Evolutionary conservation across 2,888 invertebrate genomes (phyloP).

Genomic region (Stenichneumon culpator): DNA sequence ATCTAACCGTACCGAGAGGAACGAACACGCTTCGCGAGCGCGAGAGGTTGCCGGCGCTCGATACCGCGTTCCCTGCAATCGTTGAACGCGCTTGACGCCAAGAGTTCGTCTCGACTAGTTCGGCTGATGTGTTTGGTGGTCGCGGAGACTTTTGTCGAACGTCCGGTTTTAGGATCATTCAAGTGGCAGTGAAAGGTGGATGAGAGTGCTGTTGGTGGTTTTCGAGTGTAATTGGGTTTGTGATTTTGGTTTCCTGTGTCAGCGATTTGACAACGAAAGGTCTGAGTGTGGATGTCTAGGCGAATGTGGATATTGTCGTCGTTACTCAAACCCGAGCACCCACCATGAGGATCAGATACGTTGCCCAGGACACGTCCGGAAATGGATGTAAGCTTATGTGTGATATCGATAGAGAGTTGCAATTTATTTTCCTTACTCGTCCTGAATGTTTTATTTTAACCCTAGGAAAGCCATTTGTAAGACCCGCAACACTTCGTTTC

Average conservation of each 20-base stretch:
- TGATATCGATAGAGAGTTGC: not conserved
- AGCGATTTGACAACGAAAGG: not conserved
- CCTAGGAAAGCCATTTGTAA: not conserved
- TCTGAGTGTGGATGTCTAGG: conserved; percentile 2
- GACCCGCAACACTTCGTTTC: not conserved
- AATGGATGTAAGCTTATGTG: conserved; percentile 76
- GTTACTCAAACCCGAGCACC: conserved; percentile 23
- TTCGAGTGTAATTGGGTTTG: not conserved
- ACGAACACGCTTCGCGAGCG: conserved; percentile 67
- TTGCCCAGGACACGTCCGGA: conserved; percentile 76
- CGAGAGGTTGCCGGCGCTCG: conserved; percentile 32
- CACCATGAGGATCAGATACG: conserved; percentile 81
- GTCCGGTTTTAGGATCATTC: not conserved
- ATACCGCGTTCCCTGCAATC: conserved; percentile 33
- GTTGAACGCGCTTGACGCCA: not conserved
- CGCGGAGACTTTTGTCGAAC: not conserved
- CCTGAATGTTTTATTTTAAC: not conserved
- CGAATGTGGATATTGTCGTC: conserved; percentile 36
- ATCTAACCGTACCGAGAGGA: conserved; percentile 74
- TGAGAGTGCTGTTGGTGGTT: not conserved
- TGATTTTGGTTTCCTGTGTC: conserved; percentile 18
- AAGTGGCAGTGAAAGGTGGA: not conserved
- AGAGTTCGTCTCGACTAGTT: not conserved
- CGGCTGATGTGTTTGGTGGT: not conserved
- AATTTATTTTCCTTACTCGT: not conserved